Percentiles rank a stretch among this genome's conserved stretches.
phyloP scores from a whole-genome alignment of 2,113 vertebrate species.

The Collichthys lucidus region DNA sequence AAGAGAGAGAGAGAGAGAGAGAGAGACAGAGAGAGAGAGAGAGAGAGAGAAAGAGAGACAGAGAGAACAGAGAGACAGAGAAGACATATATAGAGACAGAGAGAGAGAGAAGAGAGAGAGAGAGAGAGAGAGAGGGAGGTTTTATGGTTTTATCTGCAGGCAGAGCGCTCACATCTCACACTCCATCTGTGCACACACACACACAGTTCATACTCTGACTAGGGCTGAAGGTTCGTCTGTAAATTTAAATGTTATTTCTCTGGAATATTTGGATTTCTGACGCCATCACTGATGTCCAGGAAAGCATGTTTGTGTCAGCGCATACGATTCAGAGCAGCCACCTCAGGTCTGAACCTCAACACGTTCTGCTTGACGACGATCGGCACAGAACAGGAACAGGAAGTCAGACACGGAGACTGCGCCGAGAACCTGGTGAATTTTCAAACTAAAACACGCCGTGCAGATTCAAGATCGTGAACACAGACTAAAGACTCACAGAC shows the following conservation, averaged over 20 bases:
- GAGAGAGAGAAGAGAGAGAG: constrained; percentile 38
- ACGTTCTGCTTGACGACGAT: no score
- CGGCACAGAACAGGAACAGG: no score
- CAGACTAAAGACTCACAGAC: no score
- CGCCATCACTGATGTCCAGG: background rate
- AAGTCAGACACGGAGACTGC: no score
- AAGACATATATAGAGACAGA: no score
- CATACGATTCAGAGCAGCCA: background rate
- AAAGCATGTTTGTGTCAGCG: background rate
- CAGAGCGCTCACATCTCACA: constrained; percentile 47
- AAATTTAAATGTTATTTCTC: constrained; percentile 8
- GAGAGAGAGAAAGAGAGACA: constrained; percentile 43
- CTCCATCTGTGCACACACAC: constrained; percentile 53
- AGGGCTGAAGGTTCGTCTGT: background rate
- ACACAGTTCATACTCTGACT: background rate
- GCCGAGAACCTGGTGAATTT: no score
- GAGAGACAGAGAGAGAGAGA: constrained; percentile 24
- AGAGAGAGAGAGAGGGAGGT: constrained; percentile 11
- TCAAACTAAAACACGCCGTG: no score
- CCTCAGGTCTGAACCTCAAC: no score
- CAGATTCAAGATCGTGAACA: no score
- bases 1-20: constrained; percentile 39
- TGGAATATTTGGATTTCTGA: background rate
- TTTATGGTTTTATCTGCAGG: constrained; percentile 55
- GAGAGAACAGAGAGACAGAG: no score